Evolutionary conservation across 2,113 vertebrate genomes (phyloP).

Genomic region (Engystomops pustulosus): DNA sequence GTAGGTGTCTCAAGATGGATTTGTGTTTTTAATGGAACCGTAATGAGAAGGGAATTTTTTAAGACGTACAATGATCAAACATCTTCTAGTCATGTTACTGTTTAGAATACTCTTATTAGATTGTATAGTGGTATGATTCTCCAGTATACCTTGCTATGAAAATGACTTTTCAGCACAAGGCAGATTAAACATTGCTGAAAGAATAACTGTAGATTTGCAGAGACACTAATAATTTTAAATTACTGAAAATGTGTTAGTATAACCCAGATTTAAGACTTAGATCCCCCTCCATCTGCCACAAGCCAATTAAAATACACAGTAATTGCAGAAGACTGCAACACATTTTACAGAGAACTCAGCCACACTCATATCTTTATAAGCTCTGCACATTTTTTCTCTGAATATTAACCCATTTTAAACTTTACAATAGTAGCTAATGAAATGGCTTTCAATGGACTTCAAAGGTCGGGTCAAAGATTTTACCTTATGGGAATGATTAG

Average conservation of each 20-base stretch:
- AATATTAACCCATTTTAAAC: conserved; percentile 7
- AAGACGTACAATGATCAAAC: no score
- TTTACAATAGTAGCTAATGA: background rate
- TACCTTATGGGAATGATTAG: no score
- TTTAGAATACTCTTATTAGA: no score
- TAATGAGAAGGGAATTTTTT: no score
- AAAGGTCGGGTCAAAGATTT: background rate
- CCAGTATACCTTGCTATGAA: background rate
- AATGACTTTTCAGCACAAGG: background rate
- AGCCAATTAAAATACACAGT: conserved; percentile 48
- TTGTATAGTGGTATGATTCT: background rate
- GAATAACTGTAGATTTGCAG: conserved; percentile 3
- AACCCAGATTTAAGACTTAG: conserved; percentile 37
- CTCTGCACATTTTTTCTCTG: background rate
- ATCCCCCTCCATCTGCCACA: conserved; percentile 37
- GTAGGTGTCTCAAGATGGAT: no score
- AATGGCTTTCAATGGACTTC: background rate
- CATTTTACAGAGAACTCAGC: background rate
- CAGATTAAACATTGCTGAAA: background rate
- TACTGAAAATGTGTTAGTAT: conserved; percentile 30
- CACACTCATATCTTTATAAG: background rate
- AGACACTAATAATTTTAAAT: conserved; percentile 31
- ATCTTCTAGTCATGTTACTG: no score
- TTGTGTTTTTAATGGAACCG: no score
- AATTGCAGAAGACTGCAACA: conserved; percentile 29